Evolutionary conservation across 2,113 vertebrate genomes (phyloP).

Genomic region (Antechinus stuartii): DNA sequence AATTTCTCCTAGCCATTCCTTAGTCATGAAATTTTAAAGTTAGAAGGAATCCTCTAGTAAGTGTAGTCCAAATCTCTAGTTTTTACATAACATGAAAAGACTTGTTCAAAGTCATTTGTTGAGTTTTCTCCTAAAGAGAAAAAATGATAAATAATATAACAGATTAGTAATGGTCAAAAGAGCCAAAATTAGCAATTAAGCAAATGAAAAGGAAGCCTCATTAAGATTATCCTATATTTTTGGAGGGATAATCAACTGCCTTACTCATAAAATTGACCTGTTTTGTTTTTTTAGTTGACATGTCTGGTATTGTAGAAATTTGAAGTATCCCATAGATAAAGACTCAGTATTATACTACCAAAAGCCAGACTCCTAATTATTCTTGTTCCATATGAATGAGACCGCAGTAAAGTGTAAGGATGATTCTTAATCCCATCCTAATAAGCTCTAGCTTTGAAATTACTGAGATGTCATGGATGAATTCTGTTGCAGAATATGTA

Average conservation of each 20-base stretch:
- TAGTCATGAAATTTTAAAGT: neutral
- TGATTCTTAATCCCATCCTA: slow-evolving; percentile 69
- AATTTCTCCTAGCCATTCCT: slow-evolving; percentile 50
- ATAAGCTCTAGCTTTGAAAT: slow-evolving; percentile 71
- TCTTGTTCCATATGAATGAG: slow-evolving; percentile 71
- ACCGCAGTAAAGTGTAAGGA: slow-evolving; percentile 54
- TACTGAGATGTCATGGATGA: slow-evolving; percentile 72
- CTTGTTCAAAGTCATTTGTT: slow-evolving; percentile 39
- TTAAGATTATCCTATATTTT: slow-evolving; percentile 79
- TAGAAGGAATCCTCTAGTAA: neutral
- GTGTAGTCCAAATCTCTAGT: neutral
- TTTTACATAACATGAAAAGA: neutral
- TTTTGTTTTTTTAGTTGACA: slow-evolving; percentile 80
- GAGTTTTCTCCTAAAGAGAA: slow-evolving; percentile 72
- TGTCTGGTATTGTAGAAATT: slow-evolving; percentile 79
- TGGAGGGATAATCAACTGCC: slow-evolving; percentile 83
- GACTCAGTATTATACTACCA: slow-evolving; percentile 75
- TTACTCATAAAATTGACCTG: slow-evolving; percentile 82
- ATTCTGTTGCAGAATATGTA: slow-evolving; percentile 33
- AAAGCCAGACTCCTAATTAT: slow-evolving; percentile 82
- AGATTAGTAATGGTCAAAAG: slow-evolving; percentile 84
- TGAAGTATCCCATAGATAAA: slow-evolving; percentile 81
- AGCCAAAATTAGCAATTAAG: slow-evolving; percentile 81
- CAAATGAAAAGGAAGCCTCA: slow-evolving; percentile 77
- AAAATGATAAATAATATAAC: slow-evolving; percentile 79